phyloP scores from a whole-genome alignment of 2,113 vertebrate genomes.

The Oncorhynchus tshawytscha region DNA sequence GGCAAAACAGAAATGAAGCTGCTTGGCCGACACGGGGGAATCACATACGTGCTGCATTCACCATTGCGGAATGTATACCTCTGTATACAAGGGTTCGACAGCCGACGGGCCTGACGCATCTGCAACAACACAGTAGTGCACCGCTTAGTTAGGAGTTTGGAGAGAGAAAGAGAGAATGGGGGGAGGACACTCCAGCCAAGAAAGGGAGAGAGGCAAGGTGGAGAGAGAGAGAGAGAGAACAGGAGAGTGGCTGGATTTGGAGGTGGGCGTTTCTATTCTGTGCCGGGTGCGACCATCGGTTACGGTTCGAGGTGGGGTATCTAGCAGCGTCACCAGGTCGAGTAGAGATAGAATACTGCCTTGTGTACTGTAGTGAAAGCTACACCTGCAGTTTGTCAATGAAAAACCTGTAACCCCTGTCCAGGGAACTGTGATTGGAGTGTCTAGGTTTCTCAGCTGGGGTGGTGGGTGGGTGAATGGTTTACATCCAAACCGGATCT shows the following conservation, averaged over 20 bases:
- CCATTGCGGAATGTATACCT: conserved; percentile 92
- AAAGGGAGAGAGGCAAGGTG: not conserved
- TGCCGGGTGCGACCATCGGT: not conserved
- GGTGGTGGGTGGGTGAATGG: not conserved
- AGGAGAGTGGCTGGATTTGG: not conserved
- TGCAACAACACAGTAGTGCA: conserved; percentile 89
- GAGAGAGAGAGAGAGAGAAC: no score
- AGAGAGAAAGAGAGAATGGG: not conserved
- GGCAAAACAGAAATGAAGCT: not conserved
- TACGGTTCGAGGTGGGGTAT: not conserved
- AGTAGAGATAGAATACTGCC: not conserved
- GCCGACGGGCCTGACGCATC: conserved; percentile 94
- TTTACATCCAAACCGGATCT: not conserved
- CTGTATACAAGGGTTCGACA: conserved; percentile 97
- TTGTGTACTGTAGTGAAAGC: not conserved
- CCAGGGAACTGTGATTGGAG: not conserved
- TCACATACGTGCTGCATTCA: conserved; percentile 92
- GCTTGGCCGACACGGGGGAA: conserved; percentile 50
- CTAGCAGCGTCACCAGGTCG: not conserved
- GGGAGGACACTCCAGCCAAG: not conserved
- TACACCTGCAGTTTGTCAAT: not conserved
- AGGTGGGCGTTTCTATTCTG: not conserved
- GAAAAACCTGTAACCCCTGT: not conserved
- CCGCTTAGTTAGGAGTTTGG: conserved; percentile 78
- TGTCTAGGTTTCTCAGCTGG: no score